Conservation (phyloP, 2,888 invertebrate genomes). For the Ernsta delagoae region DNA sequence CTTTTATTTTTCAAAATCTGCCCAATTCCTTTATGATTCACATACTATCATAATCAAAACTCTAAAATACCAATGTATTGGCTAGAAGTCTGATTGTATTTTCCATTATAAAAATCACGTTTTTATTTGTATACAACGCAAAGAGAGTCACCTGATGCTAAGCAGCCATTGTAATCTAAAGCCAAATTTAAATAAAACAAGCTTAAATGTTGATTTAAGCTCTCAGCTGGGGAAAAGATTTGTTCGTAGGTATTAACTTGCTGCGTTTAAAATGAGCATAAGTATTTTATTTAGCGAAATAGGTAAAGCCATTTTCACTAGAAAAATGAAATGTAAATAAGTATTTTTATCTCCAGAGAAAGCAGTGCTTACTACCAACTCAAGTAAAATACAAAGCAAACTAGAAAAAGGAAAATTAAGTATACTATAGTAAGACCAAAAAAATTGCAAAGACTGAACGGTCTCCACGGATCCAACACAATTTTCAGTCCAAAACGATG, state of each 20-base stretch:
- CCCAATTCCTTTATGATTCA: too few relatives aligned
- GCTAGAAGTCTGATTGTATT: too few relatives aligned
- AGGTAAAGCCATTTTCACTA: background rate
- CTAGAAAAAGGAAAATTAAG: too few relatives aligned
- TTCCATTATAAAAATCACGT: background rate
- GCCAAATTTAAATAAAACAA: slow-evolving; percentile 2
- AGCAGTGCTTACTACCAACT: too few relatives aligned
- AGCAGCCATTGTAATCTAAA: background rate
- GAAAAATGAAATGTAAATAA: too few relatives aligned
- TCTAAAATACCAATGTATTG: too few relatives aligned
- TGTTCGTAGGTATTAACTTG: background rate
- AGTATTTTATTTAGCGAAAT: background rate
- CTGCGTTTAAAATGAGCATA: background rate
- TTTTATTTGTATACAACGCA: background rate
- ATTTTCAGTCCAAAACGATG: background rate
- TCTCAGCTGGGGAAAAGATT: background rate
- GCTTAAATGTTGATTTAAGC: background rate
- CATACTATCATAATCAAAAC: too few relatives aligned
- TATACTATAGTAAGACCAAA: too few relatives aligned
- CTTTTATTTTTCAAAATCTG: too few relatives aligned
- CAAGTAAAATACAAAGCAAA: too few relatives aligned
- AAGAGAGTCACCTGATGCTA: background rate
- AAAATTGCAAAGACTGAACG: too few relatives aligned
- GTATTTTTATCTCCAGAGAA: too few relatives aligned
- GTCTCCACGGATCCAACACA: background rate